These are phyloP conservation scores for Knipowitschia caucasica DNA, from an alignment of 2,797 vertebrate species.

Conservation along the genomic window DNA sequence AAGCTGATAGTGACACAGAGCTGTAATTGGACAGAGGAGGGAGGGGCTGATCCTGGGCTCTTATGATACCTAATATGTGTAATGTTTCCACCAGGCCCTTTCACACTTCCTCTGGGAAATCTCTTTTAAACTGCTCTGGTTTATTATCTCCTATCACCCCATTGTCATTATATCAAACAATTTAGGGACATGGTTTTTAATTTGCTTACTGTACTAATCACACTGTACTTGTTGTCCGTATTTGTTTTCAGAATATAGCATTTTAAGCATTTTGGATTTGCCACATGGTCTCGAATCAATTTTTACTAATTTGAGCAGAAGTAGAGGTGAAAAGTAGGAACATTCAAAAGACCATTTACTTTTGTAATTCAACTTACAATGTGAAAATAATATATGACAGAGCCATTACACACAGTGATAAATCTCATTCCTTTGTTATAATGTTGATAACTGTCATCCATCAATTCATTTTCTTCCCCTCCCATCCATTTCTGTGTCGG, in stretches of 20 bases:
- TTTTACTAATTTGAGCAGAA: too few species aligned
- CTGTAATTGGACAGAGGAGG: constrained; percentile 61
- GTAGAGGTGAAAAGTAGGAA: too few species aligned
- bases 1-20: constrained; percentile 66
- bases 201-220: not conserved
- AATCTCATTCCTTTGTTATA: too few species aligned
- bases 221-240: too few species aligned
- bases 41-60: constrained; percentile 44
- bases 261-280: not conserved
- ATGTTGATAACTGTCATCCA: too few species aligned
- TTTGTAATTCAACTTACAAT: too few species aligned
- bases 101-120: constrained; percentile 73
- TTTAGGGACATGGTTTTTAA: constrained; percentile 4
- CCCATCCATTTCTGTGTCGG: too few species aligned
- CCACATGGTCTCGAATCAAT: too few species aligned
- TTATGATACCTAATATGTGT: constrained; percentile 65
- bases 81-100: constrained; percentile 64
- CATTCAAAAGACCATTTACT: too few species aligned
- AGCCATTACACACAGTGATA: too few species aligned
- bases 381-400: too few species aligned
- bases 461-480: too few species aligned
- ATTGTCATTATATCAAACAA: constrained; percentile 58
- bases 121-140: constrained; percentile 62
- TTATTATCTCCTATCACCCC: constrained; percentile 67
- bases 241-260: not conserved